Base-by-base conservation (phyloP, 2,113 vertebrate genomes). In the Neolamprologus hecqui region DNA sequence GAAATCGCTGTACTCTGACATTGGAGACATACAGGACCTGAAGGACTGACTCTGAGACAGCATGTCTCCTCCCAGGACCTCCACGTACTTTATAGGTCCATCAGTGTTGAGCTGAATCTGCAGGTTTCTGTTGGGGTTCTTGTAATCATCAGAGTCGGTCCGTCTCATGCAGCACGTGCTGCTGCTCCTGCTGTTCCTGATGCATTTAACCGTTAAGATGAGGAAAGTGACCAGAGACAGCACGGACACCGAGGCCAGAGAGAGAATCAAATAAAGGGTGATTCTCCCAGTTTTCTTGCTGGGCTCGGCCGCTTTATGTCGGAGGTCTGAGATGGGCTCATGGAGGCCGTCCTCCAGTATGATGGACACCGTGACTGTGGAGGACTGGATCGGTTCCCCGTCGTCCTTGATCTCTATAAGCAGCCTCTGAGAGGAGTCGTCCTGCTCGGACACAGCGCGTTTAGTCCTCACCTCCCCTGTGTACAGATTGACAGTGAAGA, bases 1-100 rank as follows among this genome's bases (percentile, higher is more conserved):
- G 93, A 98, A 97, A 84, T 97, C 97, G 90, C 97, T 97, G 96
- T 97, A 97, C 92, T 97, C 97, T 49, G 97, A 97, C 90, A 97
- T 96, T 0, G 97, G 97, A 58, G 97, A 98, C 89, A 97, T 96
- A 86, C 96, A 97, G 68, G 97, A 97, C 87, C 97, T 95, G 94
- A 97, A 97, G 51, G 96, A 95, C 90, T 96, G 95, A 92, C 95
- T 96, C 91, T 95, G 97, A 2, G 96, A 97, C 79, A 97, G 92
- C 33, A 96, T 94, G 92, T 96, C 96, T 88, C 96, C 97, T 83
- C 96, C 96, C 88, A 96, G 95, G 84, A 97, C 97, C 1, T 97
- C 97, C 95, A 97, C 95, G 94, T 97, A 97, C 47, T 97, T 97
- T 93, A 97, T 97, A 86, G 97, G 96, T 86, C 96, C 96, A 81